Evolutionary conservation across 2,888 invertebrate species (phyloP), one percentile per base, ranked within the genome.

Genomic region (Oxycera nigricornis): DNA sequence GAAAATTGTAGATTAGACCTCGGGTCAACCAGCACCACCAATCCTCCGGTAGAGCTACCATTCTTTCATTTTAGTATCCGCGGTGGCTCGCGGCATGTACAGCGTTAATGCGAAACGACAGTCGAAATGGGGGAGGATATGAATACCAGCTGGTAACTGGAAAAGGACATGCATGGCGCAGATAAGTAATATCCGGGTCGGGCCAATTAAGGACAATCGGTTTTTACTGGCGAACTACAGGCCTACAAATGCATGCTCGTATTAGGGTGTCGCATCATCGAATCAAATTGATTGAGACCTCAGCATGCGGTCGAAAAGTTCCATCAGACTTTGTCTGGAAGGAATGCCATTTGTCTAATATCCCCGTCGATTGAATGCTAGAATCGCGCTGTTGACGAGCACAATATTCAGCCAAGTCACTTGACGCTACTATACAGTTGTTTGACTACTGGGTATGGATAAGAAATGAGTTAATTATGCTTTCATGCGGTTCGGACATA

Each of bases 1-100:
- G 79, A 68, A 17, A 68, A 50, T 68, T 30, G 50, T 46, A 50
- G 68, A 68, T 68, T 68, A 68, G 30, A 68, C 50, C 46, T 59
- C 14, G 22, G 20, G 62, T 30, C 4, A 61, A 7, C 61, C 31
- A 7, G 22, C 20, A 11, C 22, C 30, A 28, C 11, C 14, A 46
- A 2, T 46, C 46, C 17, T 46, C 46, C 17, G 14, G n/a, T 14
- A 46, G 3, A n/a, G 14, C 6, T 7, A 46, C n/a, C 17, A 17
- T 46, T 17, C 46, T 46, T 3, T 14, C 46, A 7, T 46, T 46
- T 46, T 46, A 11, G 3, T 46, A 17, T 11, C 46, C 46, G 3
- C n/a, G 3, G 14, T 14, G 17, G 3, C 3, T 17, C 46, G 46
- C 46, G 46, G 4, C 46, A 17, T 11, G 46, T 11, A 46, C 3